Conservation (phyloP, 1,140 invertebrate species). For the Zaprionus lachaisei region DNA sequence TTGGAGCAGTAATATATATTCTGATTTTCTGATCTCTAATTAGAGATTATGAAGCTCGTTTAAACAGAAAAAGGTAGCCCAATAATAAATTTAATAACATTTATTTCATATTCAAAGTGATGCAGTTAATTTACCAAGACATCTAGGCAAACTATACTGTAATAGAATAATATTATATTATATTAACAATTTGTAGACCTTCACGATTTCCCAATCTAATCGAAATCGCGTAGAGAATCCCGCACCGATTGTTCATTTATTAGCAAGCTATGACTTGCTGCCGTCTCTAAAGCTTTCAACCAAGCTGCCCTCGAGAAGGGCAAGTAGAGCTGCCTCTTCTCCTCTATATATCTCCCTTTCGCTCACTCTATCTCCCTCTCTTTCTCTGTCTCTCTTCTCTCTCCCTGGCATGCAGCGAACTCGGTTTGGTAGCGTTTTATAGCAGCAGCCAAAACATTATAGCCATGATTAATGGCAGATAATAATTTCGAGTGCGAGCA, state of each 20-base stretch:
- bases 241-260: conserved; percentile 18
- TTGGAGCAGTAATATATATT: no score
- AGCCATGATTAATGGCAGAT: conserved; percentile 82
- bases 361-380: neutral
- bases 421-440: conserved; percentile 74
- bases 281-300: conserved; percentile 11
- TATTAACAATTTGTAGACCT: neutral
- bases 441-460: conserved; percentile 77
- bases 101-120: no score
- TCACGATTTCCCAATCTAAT: neutral
- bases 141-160: no score
- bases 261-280: conserved; percentile 17
- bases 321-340: neutral
- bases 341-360: neutral
- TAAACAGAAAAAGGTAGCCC: no score
- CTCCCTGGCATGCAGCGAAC: neutral
- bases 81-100: no score
- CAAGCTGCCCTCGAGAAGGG: conserved; percentile 26
- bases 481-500: conserved; percentile 82
- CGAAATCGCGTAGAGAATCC: neutral
- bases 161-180: neutral
- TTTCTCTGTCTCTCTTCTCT: neutral
- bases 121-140: no score
- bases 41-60: no score
- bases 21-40: no score